Evolutionary conservation across 2,797 vertebrate species (phyloP).

Genomic region (Poecilia wingei): DNA sequence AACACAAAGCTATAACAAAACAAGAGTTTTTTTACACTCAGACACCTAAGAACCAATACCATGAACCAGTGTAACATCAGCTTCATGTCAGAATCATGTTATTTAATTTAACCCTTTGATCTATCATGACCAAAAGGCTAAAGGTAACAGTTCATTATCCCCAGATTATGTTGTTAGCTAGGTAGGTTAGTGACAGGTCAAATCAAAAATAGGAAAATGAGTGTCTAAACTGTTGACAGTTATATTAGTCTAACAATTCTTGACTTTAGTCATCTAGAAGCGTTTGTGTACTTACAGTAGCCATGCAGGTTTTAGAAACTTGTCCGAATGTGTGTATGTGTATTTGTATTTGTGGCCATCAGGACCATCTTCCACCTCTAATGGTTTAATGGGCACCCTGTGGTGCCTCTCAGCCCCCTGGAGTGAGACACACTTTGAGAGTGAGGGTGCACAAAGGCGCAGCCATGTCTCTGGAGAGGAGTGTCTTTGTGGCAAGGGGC

Average conservation of each 20-base stretch:
- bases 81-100: background rate
- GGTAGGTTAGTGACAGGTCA: constrained; percentile 26
- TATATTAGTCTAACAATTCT: constrained; percentile 53
- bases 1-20: too few species aligned
- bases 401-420: constrained; percentile 74
- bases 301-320: constrained; percentile 43
- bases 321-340: constrained; percentile 39
- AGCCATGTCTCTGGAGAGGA: constrained; percentile 72
- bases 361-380: constrained; percentile 69
- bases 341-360: constrained; percentile 69
- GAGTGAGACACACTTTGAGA: constrained; percentile 73
- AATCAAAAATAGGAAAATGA: constrained; percentile 19
- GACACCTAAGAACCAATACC: too few species aligned
- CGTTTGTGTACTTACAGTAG: constrained; percentile 61
- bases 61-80: too few species aligned
- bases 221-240: constrained; percentile 33
- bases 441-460: constrained; percentile 69
- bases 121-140: constrained; percentile 1
- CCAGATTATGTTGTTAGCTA: constrained; percentile 9
- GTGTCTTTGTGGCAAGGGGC: constrained; percentile 73
- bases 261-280: constrained; percentile 44
- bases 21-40: too few species aligned
- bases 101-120: background rate
- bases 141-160: constrained; percentile 10
- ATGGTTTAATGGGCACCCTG: constrained; percentile 80